Evolutionary conservation across 2,888 invertebrate genomes (phyloP), one percentile per base, ranked within the genome.

Genomic region (Lasioglossum leucozonium): DNA sequence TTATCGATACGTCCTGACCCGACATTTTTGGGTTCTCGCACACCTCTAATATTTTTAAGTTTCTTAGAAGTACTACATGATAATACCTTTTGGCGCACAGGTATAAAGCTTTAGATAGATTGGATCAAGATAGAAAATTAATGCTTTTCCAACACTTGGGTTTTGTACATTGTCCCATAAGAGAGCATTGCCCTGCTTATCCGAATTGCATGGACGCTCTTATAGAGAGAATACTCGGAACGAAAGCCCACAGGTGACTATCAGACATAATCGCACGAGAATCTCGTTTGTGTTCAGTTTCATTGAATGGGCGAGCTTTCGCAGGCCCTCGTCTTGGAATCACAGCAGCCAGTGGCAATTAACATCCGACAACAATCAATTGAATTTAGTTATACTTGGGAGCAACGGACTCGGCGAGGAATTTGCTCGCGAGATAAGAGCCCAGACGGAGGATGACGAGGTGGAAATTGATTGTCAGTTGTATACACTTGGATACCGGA

Each of bases 71-170:
- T n/a, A 30, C 62, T 77, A 30, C 65, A 37, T 30, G 30, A 79
- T 65, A 16, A 79, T 82, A 42, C 65, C 72, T 86, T 72, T 77
- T 85, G 55, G 0, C 78, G 6, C 18, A 34, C 44, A 98, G 99
- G 95, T 99, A 99, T 95, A 98, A 99, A 95, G 97, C 98, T 95
- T 96, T 99, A 93, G 98, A 99, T 95, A 97, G 98, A 80, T 96
- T 99, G 95, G 99, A 99, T 95, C 99, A 99, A 95, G 99, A 99
- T 94, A 96, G 99, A 87, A 98, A 99, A 95, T 96, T 99, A 90
- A 98, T 99, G 97, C 96, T 99, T 85, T 98, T 99, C 93, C 99
- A 99, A 95, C 99, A 99, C 95, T 96, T 99, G 69, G 99, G 99
- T 82, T 99, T 99, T 95, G 98, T 99, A 80, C 99, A 99, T 95